Evolutionary conservation across 2,888 invertebrate genomes (phyloP), one percentile per base, ranked within the genome.

Genomic region (Galeruca laticollis): DNA sequence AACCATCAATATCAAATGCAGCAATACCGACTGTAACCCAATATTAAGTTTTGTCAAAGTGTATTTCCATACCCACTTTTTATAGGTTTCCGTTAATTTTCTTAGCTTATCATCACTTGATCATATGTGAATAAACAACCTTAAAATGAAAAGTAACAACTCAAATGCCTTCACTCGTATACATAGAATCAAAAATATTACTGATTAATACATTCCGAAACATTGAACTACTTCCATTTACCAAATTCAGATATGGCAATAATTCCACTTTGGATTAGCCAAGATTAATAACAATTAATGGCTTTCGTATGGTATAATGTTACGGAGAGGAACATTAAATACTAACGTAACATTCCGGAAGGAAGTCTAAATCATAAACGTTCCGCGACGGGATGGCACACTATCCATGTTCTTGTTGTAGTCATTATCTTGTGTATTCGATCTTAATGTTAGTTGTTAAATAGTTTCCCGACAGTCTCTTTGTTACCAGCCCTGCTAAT

Each of bases 401-500:
- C 43, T 54, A 60, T 69, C 61, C 47, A 47, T 81, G 81, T 78
- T 82, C 81, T 80, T 81, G 81, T 79, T 78, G 77, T 79, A 80
- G 80, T 77, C 78, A 79, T 80, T 81, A 82, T 82, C 82, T 79
- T 75, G 77, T 77, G 79, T 79, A 80, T 82, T 82, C 81, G 81
- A 84, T 84, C 84, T 84, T 83, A 84, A 84, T 84, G 82, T 82
- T 79, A 80, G 81, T 84, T 84, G 78, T 79, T 80, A 82, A 83
- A 83, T 83, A 83, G 83, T 83, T 84, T 81, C 75, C 75, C 76
- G 75, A 71, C 74, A 51, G 49, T 54, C 64, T 60, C 60, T 65
- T 60, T 69, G 65, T 60, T 60, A 35, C 54, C 54, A 65, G 33
- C 64, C 35, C 18, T 18, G 76, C 78, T 81, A 80, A 81, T 81